Evolutionary conservation across 2,113 vertebrate genomes (phyloP), one percentile per base, ranked within the genome.

Genomic region (Pristiophorus japonicus): DNA sequence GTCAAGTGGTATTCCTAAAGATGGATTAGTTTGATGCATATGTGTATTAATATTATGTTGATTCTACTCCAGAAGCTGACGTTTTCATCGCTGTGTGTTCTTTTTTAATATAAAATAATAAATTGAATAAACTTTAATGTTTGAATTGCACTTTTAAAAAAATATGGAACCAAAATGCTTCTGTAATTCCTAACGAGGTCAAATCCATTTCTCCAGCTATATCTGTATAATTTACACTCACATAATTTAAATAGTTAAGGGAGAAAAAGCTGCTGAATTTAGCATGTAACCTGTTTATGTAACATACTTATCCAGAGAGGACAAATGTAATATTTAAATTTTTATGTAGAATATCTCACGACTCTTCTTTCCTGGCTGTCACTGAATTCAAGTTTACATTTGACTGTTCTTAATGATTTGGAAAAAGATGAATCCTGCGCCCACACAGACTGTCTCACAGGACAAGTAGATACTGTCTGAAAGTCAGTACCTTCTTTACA

Each of bases 321-420:
- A 66, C 63, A 67, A 45, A 94, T 94, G 22, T 30, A 70, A 14
- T 70, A 30, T 94, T 70, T 94, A 30, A 47, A 47, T 73, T 51
- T 27, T 47, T 94, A 34, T 70, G 66, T 94, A 70, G 66, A 70
- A 70, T 73, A 45, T 14, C 65, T 67, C 93, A 94, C 66, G 45
- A 94, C 42, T 94, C 38, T 94, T 51, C 42, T 47, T 51, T 70
- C 10, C 30, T 14, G 30, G 22, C 45, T 51, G 22, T 94, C 66
- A 6, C 45, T 70, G 24, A 42, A 51, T 94, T 94, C 65, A 30
- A 94, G 93, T 94, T 70, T 94, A 67, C 65, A 5, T 70, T 94
- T 34, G 42, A 51, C 22, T 94, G 42, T 51, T 51, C 27, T 94
- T 34, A 30, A 51, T 73, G 24, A 94, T 70, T 51, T 34, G 11